phyloP scores from a whole-genome alignment of 2,888 invertebrate genomes.

The Amiota minor region DNA sequence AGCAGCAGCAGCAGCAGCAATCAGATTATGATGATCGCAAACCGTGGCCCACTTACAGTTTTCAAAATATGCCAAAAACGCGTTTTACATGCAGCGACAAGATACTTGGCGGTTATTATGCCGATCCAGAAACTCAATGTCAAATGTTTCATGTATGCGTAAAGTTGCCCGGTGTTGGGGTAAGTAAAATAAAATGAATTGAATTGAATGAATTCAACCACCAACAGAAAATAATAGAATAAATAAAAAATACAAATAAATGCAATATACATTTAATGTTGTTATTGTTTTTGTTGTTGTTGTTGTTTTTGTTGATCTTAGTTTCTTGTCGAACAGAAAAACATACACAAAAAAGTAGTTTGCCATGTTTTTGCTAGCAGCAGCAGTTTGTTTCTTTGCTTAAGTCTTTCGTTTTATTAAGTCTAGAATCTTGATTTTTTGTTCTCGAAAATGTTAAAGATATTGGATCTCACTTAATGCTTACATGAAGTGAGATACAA shows the following conservation, averaged over 20 bases:
- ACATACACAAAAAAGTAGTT: background rate
- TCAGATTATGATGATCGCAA: slow-evolving; percentile 51
- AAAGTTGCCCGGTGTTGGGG: slow-evolving; percentile 84
- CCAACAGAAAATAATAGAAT: slow-evolving; percentile 35
- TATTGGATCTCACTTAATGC: background rate
- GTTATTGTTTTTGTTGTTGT: too few relatives aligned
- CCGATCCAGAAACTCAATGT: slow-evolving; percentile 89
- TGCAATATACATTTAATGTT: background rate
- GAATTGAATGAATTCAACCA: background rate
- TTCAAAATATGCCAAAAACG: slow-evolving; percentile 77
- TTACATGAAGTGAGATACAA: background rate
- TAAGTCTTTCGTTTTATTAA: background rate
- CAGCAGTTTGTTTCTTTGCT: background rate
- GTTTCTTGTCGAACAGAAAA: background rate
- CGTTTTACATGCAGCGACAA: slow-evolving; percentile 87
- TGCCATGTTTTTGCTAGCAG: background rate
- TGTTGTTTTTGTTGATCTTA: background rate
- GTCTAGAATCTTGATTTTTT: background rate
- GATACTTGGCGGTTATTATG: slow-evolving; percentile 91
- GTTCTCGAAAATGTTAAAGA: slow-evolving; percentile 20
- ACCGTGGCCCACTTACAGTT: slow-evolving; percentile 76
- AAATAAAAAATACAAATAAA: background rate
- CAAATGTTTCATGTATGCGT: slow-evolving; percentile 93
- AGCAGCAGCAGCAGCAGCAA: slow-evolving; percentile 54
- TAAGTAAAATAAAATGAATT: slow-evolving; percentile 67